Base-by-base conservation (phyloP, 2,888 invertebrate species). In the Drosophila stalkeri region DNA sequence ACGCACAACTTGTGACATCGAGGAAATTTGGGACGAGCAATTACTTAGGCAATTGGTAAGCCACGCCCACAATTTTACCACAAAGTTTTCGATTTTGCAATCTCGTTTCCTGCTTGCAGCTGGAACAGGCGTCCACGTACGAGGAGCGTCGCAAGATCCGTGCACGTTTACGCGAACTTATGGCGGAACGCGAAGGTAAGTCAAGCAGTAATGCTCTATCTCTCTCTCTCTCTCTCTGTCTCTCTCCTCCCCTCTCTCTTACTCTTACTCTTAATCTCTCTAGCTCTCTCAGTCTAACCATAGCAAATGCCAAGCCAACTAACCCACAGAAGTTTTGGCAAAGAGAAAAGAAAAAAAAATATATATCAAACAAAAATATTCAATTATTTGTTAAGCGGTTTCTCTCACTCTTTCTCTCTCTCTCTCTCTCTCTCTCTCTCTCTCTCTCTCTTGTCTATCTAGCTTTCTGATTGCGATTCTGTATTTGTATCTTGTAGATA, bases 131-230 rank as follows among this genome's bases (percentile, higher is more conserved):
- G 93, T 96, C 95, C 83, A 97, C 97, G 93, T 97, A 97, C 96
- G 97, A 97, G 93, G 97, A 97, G 93, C 95, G 97, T 91, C 96
- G 97, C 91, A 95, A 95, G 87, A 95, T 98, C 92, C 95, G 97
- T 93, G 95, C 96, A 90, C 95, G 97, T 93, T 94, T 98, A 91
- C 95, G 96, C 90, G 95, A 96, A 93, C 95, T 98, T 92, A 96
- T 97, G 96, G 97, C 97, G 90, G 96, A 96, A 94, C 96, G 96
- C 93, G 96, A 96, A 96, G 97, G 97, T 97, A 94, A 90, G 84
- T 78, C 23, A 11, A 11, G 16, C 14, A 7, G 20, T 0, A 23
- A 8, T 7, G 16, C 20, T 5, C 12, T 2, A 23, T 9, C 35
- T 8, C 20, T 44, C 41, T 57, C 31, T 18, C 23, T 12, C 23